Conservation (phyloP, 1,140 invertebrate species). For the Eriosoma lanigerum region DNA sequence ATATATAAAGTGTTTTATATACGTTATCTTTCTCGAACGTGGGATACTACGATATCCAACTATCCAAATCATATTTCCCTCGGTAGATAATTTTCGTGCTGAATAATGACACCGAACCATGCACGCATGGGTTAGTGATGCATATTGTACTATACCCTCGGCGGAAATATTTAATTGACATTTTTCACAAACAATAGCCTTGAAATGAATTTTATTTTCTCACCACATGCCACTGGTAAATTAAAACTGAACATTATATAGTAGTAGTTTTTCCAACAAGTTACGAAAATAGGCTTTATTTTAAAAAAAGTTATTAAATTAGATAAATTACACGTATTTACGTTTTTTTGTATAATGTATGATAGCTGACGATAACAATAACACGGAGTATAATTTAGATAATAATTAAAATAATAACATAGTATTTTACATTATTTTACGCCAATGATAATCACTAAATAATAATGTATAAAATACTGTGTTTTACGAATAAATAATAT, state of each 20-base stretch:
- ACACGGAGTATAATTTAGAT: background rate
- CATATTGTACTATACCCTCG: background rate
- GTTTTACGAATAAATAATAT: background rate
- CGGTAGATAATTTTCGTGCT: background rate
- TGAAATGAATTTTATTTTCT: background rate
- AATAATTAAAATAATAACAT: too few relatives aligned
- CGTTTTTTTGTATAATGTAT: background rate
- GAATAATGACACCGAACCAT: background rate
- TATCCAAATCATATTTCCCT: background rate
- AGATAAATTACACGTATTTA: background rate
- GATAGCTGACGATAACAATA: background rate
- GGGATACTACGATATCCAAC: background rate
- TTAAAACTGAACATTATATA: background rate
- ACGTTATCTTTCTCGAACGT: background rate
- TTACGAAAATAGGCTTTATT: background rate
- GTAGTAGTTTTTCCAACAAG: too few relatives aligned
- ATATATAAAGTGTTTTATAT: background rate
- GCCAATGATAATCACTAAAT: too few relatives aligned
- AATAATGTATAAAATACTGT: background rate
- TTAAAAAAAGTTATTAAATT: background rate
- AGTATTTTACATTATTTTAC: too few relatives aligned
- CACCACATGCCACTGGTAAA: background rate
- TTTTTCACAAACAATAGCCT: background rate
- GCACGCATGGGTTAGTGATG: background rate
- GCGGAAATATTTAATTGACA: constrained; percentile 10